Base-by-base conservation (phyloP, 2,888 invertebrate genomes). In the Himalopsyche tibetana region DNA sequence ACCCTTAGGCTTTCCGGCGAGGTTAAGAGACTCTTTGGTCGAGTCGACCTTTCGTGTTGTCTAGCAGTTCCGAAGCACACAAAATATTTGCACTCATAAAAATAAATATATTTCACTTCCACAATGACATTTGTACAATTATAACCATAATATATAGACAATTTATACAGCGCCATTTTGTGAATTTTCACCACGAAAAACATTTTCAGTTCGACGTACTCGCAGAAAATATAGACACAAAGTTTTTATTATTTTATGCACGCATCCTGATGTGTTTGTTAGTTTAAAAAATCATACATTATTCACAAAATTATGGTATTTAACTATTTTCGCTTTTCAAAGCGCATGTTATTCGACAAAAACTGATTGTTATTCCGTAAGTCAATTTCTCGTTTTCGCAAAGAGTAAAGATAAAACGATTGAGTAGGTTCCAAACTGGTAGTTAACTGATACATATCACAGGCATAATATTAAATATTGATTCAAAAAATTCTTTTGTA, bases 81-180 rank as follows among this genome's bases (percentile, higher is more conserved):
- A 36, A 74, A 74, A 74, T 74, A 74, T 74, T 19, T 74, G 74
- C 74, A 74, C 28, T 74, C 74, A 74, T 74, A 74, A 74, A 74
- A 36, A 36, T 74, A 36, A 38, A 74, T 74, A 74, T 74, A 74
- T 36, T 74, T 36, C 36, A 74, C 74, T 74, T 63, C 74, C 15
- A 74, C 74, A 74, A 74, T 36, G 74, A 74, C 36, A 74, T 12
- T 36, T 11, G 4, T 11, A 74, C 15, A 74, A 74, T 74, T 74
- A 74, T 15, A 74, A 36, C 9, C 9, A 19, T 74, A 74, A 74
- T 74, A 74, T 36, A 74, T 36, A 3, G 74, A 28, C 38, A 74
- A 36, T 74, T 74, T 74, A 74, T 74, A 36, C 36, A 19, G 4
- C 36, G 36, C 15, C 36, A 74, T 36, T 74, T 74, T 74, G 36